Conservation (phyloP, 1,140 invertebrate species). For the Plectus sambesii region DNA sequence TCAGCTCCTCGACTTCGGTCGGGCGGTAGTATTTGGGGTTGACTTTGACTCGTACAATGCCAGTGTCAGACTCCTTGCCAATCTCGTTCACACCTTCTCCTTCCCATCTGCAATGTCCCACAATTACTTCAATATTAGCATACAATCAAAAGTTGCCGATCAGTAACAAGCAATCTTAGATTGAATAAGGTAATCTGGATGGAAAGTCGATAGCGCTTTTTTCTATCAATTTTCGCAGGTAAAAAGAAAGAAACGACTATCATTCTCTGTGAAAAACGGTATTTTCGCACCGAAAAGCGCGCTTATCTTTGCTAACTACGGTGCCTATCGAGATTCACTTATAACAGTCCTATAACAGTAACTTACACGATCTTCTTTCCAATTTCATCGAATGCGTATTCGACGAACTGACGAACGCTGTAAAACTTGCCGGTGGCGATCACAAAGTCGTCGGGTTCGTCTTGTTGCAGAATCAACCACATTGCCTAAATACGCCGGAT, state of each 20-base stretch:
- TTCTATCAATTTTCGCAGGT: background rate
- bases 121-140: no score
- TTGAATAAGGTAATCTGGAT: no score
- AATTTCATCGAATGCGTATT: conserved; percentile 66
- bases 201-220: conserved; percentile 10
- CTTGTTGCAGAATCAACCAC: conserved; percentile 98
- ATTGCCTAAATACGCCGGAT: conserved; percentile 77
- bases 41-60: conserved; percentile 69
- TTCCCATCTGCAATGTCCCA: conserved; percentile 61
- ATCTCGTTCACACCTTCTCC: conserved; percentile 71
- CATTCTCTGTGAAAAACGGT: no score
- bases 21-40: conserved; percentile 92
- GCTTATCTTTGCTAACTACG: no score
- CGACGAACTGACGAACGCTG: conserved; percentile 91
- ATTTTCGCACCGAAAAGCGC: no score
- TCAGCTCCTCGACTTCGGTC: conserved; percentile 87
- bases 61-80: conserved; percentile 69
- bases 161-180: no score
- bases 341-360: background rate
- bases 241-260: no score
- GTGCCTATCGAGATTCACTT: no score
- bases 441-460: conserved; percentile 84
- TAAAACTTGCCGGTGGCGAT: conserved; percentile 89
- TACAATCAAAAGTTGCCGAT: no score
- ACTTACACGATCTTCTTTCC: conserved; percentile 51